A percentile compares a stretch with the other conserved stretches of the same genome.
Evolutionary conservation across 2,888 invertebrate genomes (phyloP).

Genomic region (Luperina testacea): DNA sequence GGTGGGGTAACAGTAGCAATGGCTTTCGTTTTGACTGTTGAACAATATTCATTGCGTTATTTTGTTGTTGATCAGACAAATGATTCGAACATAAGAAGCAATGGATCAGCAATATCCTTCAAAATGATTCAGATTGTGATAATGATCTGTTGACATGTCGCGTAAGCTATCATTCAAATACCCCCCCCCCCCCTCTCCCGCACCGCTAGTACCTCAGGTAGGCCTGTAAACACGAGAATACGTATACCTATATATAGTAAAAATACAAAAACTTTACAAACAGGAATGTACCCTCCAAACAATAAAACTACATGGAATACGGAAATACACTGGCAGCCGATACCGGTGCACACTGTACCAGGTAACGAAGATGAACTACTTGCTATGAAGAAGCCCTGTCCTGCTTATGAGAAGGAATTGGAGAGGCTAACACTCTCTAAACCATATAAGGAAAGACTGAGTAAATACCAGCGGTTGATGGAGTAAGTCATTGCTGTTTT

Average conservation of each 20-base stretch:
- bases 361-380: constrained; percentile 91
- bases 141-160: not conserved
- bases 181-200: not conserved
- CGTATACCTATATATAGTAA: too few species aligned
- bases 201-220: not conserved
- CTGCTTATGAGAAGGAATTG: constrained; percentile 91
- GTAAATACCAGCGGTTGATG: constrained; percentile 91
- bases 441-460: constrained; percentile 89
- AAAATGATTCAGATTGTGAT: too few species aligned
- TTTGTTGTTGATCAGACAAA: not conserved
- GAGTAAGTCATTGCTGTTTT: constrained; percentile 76
- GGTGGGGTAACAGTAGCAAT: not conserved
- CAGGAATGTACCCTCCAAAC: constrained; percentile 92
- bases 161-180: not conserved
- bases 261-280: constrained; percentile 11
- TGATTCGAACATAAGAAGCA: not conserved
- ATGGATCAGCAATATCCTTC: not conserved
- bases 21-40: too few species aligned
- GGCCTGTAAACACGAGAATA: not conserved
- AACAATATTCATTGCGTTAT: not conserved
- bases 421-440: constrained; percentile 86
- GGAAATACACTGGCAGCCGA: constrained; percentile 93
- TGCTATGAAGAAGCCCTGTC: constrained; percentile 91
- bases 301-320: constrained; percentile 91
- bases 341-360: constrained; percentile 93